A percentile compares a stretch with the other conserved stretches of the same genome.
Evolutionary conservation across 2,113 vertebrate genomes (phyloP).

Genomic region (Peucedramus taeniatus): DNA sequence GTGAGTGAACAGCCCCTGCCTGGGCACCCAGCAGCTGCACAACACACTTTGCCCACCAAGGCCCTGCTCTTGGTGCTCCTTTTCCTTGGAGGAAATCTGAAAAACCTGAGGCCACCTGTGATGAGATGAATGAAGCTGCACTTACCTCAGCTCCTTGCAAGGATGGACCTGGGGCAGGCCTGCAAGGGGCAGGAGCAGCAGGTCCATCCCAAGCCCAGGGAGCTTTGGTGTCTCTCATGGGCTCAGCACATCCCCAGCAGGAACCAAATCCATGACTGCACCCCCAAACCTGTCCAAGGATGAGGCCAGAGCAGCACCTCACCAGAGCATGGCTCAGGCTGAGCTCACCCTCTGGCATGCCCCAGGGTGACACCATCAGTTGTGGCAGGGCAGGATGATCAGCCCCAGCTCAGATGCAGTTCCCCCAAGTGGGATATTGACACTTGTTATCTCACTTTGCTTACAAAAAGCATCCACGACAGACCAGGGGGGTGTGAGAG

Average conservation of each 20-base stretch:
- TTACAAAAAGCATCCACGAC: neutral
- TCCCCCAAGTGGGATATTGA: neutral
- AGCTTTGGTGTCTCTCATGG: neutral
- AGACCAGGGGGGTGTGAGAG: neutral
- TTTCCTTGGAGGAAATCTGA: neutral
- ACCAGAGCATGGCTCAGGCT: neutral
- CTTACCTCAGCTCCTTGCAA: neutral
- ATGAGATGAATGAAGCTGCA: neutral
- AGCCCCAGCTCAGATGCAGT: neutral
- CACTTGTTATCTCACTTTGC: neutral
- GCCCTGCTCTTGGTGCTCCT: neutral
- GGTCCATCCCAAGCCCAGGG: neutral
- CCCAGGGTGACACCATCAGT: neutral
- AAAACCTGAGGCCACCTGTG: neutral
- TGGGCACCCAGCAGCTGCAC: neutral
- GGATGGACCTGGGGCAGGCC: too few species aligned
- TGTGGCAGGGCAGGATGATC: neutral
- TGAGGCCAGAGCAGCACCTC: neutral
- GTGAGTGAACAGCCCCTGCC: neutral
- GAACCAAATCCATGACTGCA: fast-evolving
- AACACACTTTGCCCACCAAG: neutral
- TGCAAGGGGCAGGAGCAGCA: neutral
- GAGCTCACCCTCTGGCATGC: neutral
- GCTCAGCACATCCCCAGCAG: fast-evolving
- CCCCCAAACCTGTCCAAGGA: neutral